Conservation (phyloP, 2,797 vertebrate species). For the Eulemur rubriventer region DNA sequence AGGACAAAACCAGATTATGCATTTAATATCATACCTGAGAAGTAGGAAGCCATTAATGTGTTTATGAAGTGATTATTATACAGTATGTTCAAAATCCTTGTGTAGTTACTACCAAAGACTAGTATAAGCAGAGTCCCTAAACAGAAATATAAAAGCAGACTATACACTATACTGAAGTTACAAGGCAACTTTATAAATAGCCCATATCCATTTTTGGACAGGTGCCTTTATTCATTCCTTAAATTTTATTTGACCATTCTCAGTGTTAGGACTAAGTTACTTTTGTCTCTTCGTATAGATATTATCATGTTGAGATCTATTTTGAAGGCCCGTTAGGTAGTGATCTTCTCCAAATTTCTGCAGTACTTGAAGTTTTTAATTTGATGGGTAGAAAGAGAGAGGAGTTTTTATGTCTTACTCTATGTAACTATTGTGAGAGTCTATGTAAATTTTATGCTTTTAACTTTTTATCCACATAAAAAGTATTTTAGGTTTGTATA, state of each 20-base stretch:
- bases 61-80: neutral
- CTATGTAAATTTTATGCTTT: neutral
- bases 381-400: neutral
- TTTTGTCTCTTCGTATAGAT: neutral
- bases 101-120: neutral
- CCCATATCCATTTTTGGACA: neutral
- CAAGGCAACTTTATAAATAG: neutral
- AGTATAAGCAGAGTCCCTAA: neutral
- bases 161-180: neutral
- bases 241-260: neutral
- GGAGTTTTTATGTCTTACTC: neutral
- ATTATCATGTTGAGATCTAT: neutral
- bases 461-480: neutral
- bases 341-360: neutral
- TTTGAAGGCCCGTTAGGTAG: neutral
- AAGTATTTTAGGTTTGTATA: neutral
- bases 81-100: neutral
- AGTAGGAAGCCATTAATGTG: neutral
- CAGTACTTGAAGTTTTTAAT: neutral
- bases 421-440: neutral
- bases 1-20: neutral
- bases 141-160: neutral
- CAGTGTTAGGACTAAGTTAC: neutral
- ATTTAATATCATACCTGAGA: neutral
- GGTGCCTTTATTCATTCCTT: neutral